phyloP scores from a whole-genome alignment of 2,113 vertebrate genomes.

The Camarhynchus parvulus region DNA sequence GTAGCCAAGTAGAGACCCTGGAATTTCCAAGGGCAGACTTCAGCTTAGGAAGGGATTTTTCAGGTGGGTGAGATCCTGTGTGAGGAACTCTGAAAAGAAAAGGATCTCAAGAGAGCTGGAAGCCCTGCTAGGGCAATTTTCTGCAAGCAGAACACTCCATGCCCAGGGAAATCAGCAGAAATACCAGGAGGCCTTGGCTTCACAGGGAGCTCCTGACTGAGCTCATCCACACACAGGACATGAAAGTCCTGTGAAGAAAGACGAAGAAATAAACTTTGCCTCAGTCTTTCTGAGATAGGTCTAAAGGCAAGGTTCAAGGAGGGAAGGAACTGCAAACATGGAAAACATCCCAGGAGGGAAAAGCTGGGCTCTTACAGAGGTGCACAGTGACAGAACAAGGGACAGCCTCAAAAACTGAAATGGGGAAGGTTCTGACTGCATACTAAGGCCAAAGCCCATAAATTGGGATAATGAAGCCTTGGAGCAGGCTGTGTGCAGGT shows the following conservation, averaged over 20 bases:
- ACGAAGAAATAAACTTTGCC: background rate
- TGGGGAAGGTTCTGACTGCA: background rate
- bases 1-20: background rate
- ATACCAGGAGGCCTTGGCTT: background rate
- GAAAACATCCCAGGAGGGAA: background rate
- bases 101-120: background rate
- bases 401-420: background rate
- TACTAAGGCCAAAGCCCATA: background rate
- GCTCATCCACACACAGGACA: background rate
- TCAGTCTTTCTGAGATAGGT: background rate
- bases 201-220: background rate
- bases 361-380: background rate
- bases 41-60: background rate
- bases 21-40: background rate
- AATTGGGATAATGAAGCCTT: background rate
- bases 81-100: background rate
- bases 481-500: background rate
- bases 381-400: background rate
- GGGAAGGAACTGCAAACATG: background rate
- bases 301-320: background rate
- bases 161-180: background rate
- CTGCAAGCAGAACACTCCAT: background rate
- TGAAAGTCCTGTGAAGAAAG: background rate
- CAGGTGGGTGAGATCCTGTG: background rate
- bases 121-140: background rate